Evolutionary conservation across 2,113 vertebrate species (phyloP).

Genomic region (Menidia beryllina): DNA sequence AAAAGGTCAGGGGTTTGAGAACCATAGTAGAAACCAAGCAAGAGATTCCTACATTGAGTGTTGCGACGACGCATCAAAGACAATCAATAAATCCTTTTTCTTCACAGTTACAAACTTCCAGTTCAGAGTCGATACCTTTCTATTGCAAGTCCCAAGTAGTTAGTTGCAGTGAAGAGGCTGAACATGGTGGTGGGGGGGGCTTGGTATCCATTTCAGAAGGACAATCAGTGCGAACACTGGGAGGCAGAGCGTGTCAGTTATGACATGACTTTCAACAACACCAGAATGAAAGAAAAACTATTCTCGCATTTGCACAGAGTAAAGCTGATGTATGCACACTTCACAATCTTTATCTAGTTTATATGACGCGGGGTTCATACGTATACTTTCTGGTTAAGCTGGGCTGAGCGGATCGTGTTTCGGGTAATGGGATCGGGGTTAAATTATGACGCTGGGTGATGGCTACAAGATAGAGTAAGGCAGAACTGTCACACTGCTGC

Average conservation of each 20-base stretch:
- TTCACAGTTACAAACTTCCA: constrained; percentile 74
- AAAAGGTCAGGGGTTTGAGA: constrained; percentile 1
- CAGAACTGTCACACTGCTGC: constrained; percentile 62
- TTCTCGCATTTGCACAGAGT: constrained; percentile 56
- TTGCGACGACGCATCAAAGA: constrained; percentile 59
- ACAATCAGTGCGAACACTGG: constrained; percentile 9
- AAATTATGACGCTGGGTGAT: constrained; percentile 51
- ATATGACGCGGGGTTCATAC: constrained; percentile 68
- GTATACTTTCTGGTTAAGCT: constrained; percentile 78
- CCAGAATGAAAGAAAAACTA: constrained; percentile 31
- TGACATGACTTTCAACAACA: too few species aligned
- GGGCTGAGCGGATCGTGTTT: constrained; percentile 73
- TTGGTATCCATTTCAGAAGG: constrained; percentile 21
- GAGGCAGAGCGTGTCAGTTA: neutral
- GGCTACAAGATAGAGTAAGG: constrained; percentile 71
- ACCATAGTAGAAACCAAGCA: constrained; percentile 39
- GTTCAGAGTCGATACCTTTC: constrained; percentile 41
- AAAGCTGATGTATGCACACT: constrained; percentile 5
- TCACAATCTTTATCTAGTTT: constrained; percentile 5
- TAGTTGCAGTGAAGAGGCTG: constrained; percentile 12
- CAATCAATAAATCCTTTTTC: constrained; percentile 36
- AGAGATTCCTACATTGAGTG: constrained; percentile 46
- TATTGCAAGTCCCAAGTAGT: constrained; percentile 39
- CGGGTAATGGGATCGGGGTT: constrained; percentile 57
- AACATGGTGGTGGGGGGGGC: constrained; percentile 59